Evolutionary conservation across 37 sponge, comb jelly and placozoan genomes (phyloP), one percentile per base, ranked within the genome.

Genomic region (Cladorhizidae sp.): DNA sequence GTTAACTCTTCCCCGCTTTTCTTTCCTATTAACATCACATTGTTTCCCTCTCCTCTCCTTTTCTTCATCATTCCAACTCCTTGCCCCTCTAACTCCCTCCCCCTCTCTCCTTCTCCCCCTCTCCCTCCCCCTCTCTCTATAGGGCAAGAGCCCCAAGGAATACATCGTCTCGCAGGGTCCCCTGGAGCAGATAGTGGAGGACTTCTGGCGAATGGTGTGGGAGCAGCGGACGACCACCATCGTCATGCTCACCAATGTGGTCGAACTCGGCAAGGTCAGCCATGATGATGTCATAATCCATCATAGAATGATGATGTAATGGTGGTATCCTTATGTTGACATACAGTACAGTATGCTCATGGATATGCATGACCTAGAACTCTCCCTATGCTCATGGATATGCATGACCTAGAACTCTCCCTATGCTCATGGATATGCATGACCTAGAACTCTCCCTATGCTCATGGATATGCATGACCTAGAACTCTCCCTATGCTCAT

Each of bases 121-220:
- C 41, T 67, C 33, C 28, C 67, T 65, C 80, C 7, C 58, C 29
- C 29, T 25, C 20, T 29, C 39, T n/a, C 20, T 38, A n/a, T 28
- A 88, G 88, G 92, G 94, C 40, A 88, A 77, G 71, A 73, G 75
- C 31, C 85, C 73, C 43, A 79, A 80, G 83, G 94, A 93, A 79
- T 97, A 91, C 85, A 94, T 97, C 26, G 85, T 88, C 0, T 77
- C 93, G 0, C 93, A 92, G 57, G 93, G 92, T 20, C 90, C 95
- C 9, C 70, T 91, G 41, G 88, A 87, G 35, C 85, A 88, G 70
- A 94, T 92, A 39, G 72, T 83, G 51, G 82, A 32, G 8, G 92
- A 94, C 79, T 97, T 97, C 79, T 97, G 97, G 97, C n/a, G 93
- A 28, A 97, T 97, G 97, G 85, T 97, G 36, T 97, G 95, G 95